Base-by-base conservation (phyloP, 2,113 vertebrate genomes). In the Tamias sibiricus region DNA sequence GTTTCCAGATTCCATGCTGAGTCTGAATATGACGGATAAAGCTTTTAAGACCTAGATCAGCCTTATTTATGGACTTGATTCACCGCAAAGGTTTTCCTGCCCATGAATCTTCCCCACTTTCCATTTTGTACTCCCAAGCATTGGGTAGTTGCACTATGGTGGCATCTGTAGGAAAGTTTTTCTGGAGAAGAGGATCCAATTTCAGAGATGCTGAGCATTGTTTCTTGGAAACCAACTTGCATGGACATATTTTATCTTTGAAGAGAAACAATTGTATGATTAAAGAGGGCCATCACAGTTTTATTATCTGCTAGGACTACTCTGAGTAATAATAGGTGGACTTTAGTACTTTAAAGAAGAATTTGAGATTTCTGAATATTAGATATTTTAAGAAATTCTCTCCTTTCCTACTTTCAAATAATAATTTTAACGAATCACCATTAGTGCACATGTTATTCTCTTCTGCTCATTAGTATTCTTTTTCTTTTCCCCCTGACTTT, bases 91-190 rank as follows among this genome's bases (percentile, higher is more conserved):
- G 96, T 72, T 94, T 59, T 93, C 75, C 40, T 95, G 82, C 89
- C 86, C 93, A 75, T 96, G 97, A 96, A 96, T 97, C 94, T 96
- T 94, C 40, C 89, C 62, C 24, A 13, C 76, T 96, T 75, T 72
- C 57, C 79, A 32, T 69, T 85, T 64, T 76, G 77, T 72, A 30
- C 74, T 87, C 88, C n/a, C 74, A 22, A 20, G 42, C 81, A 30
- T 42, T 93, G 47, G 47, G 62, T 44, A 26, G 28, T 64, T 81
- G 49, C 59, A 20, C 91, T 88, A 4, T 54, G 74, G 62, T 28
- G 79, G 64, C 74, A 64, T 91, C 74, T 83, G 86, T n/a, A 76
- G 88, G 40, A 69, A 83, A 52, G 88, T 69, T 81, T 95, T 75
- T 91, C 7, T 30, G 3, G n/a, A 82, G 83, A 76, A 66, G 64